phyloP scores from a whole-genome alignment of 2,113 vertebrate genomes.

The Phocoena sinus region DNA sequence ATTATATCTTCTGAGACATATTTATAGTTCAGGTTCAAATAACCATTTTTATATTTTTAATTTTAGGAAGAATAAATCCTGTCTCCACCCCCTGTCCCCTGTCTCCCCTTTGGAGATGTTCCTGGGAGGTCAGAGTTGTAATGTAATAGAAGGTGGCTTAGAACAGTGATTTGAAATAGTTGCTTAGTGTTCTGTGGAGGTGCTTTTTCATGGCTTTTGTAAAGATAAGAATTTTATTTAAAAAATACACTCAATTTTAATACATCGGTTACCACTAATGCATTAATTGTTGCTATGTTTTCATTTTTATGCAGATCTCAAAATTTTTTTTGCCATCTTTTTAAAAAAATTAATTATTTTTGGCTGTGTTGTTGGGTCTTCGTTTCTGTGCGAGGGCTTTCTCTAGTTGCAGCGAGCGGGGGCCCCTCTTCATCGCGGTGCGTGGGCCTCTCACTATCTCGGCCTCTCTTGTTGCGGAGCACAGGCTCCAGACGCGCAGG shows the following conservation, averaged over 20 bases:
- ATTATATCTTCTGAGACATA: neutral
- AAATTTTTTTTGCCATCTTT: neutral
- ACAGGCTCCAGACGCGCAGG: too few relatives aligned
- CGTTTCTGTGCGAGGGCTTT: too few relatives aligned
- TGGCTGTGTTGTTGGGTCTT: too few relatives aligned
- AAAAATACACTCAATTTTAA: slow-evolving; percentile 18
- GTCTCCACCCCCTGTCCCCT: neutral
- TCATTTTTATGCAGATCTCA: neutral
- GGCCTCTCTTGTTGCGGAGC: too few relatives aligned
- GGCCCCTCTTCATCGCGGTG: too few relatives aligned
- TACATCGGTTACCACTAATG: neutral
- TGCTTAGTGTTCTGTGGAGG: neutral
- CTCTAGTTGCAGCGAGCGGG: too few relatives aligned
- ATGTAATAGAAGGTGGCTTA: neutral
- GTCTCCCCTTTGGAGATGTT: neutral
- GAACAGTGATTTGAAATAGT: neutral
- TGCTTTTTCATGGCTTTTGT: neutral
- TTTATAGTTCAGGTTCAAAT: neutral
- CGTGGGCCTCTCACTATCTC: too few relatives aligned
- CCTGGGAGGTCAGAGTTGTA: neutral
- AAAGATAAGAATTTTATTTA: slow-evolving; percentile 17
- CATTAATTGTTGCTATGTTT: neutral
- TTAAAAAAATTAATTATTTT: neutral
- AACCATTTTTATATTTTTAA: neutral
- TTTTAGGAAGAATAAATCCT: neutral